These are phyloP conservation scores for Aricia artaxerxes DNA, from an alignment of 2,888 invertebrate genomes.

Conservation along the genomic window DNA sequence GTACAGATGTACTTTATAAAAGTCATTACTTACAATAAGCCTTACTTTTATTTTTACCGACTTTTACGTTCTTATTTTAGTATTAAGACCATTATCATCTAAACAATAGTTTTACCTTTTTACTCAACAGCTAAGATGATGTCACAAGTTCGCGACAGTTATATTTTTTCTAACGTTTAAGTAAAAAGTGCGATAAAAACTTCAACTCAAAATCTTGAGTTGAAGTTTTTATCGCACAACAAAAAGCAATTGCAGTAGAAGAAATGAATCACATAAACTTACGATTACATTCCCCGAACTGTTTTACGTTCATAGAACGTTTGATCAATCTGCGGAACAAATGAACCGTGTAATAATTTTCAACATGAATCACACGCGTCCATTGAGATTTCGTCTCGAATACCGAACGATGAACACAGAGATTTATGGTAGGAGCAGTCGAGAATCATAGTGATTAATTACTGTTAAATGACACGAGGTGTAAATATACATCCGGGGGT, in stretches of 20 bases:
- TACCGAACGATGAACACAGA: constrained; percentile 36
- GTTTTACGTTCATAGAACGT: constrained; percentile 44
- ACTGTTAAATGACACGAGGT: neutral
- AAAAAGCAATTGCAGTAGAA: constrained; percentile 13
- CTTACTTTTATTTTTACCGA: neutral
- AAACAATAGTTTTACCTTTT: neutral
- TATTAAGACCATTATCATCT: neutral
- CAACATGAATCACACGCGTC: constrained; percentile 45
- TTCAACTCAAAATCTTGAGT: neutral
- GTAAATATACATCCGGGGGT: neutral
- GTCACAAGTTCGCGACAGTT: neutral
- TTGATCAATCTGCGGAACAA: constrained; percentile 47
- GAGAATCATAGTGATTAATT: constrained; percentile 29
- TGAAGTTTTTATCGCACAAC: neutral
- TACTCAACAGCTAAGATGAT: neutral
- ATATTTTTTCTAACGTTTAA: neutral
- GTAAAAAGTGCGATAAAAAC: neutral
- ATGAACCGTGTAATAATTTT: constrained; percentile 46
- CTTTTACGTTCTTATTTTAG: neutral
- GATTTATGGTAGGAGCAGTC: constrained; percentile 38
- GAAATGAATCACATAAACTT: constrained; percentile 44
- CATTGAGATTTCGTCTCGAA: constrained; percentile 41
- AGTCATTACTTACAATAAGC: constrained; percentile 11
- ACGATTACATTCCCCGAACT: constrained; percentile 43
- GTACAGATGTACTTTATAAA: constrained; percentile 12